Evolutionary conservation across 2,797 vertebrate species (phyloP), one percentile per base, ranked within the genome.

Genomic region (Myioborus miniatus): DNA sequence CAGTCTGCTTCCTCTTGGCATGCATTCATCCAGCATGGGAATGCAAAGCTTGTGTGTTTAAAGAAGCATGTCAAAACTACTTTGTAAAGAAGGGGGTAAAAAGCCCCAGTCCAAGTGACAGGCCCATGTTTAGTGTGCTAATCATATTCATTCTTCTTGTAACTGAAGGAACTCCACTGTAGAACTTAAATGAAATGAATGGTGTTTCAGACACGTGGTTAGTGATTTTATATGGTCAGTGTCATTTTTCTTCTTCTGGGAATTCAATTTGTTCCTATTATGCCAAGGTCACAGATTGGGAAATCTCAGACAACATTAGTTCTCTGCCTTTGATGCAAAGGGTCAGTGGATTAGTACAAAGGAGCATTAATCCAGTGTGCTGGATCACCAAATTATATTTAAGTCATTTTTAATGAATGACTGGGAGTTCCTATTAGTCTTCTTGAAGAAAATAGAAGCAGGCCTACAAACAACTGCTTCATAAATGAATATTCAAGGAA

Each of bases 261-360:
- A 98, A 97, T 97, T 98, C 97, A 97, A 93, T 98, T 97, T 98
- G 94, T 97, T 97, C 95, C 92, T 96, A 95, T 97, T 97, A 97
- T 87, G 89, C 85, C 97, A 96, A 97, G 95, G 97, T 98, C 98
- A 97, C 44, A 81, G 91, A 97, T 30, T 97, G 96, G 96, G 78
- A 96, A 96, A 97, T 96, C 96, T 95, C 85, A 94, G 92, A 94
- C 94, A 97, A 96, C 91, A 89, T 94, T 97, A 87, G 53, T 94
- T 80, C 93, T 96, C 93, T 97, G 94, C 94, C 96, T 98, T 97
- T 98, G 97, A 97, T 97, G 97, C 93, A 91, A 97, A 96, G 96
- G 96, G 97, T 98, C 98, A 98, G 44, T 95, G 98, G 96, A 92
- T 97, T 97, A 97, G 93, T 94, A 98, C 97, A 98, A 98, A 98